Evolutionary conservation across 2,888 invertebrate species (phyloP).

Genomic region (Pandemis cinnamomeana): DNA sequence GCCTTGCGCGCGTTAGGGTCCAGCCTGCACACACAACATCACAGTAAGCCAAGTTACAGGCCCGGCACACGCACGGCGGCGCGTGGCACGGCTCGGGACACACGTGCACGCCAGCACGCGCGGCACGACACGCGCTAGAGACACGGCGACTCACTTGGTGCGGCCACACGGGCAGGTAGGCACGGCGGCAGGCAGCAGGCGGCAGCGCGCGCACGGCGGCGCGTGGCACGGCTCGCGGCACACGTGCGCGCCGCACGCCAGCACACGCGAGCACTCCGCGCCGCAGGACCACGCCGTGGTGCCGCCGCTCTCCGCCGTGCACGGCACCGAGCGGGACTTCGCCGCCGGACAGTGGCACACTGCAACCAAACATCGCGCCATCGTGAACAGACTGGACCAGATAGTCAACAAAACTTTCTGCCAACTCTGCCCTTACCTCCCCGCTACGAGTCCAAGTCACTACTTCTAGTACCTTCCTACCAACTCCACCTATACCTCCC

Average conservation of each 20-base stretch:
- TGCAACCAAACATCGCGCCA: conserved; percentile 43
- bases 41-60: background rate
- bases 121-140: conserved; percentile 52
- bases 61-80: conserved; percentile 86
- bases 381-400: background rate
- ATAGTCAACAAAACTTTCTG: no score
- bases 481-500: no score
- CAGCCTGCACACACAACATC: conserved; percentile 53
- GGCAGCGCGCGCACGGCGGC: conserved; percentile 91
- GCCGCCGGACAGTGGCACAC: conserved; percentile 73
- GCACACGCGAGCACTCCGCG: conserved; percentile 90
- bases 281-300: conserved; percentile 85
- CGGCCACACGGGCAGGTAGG: conserved; percentile 73
- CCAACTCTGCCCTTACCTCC: no score
- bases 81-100: conserved; percentile 78
- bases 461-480: no score
- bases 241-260: conserved; percentile 95
- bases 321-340: conserved; percentile 60
- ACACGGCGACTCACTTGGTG: conserved; percentile 54
- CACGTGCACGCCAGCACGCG: conserved; percentile 82
- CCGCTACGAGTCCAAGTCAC: no score
- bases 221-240: conserved; percentile 95
- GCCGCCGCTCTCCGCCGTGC: conserved; percentile 55
- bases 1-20: conserved; percentile 81
- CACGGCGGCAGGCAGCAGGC: conserved; percentile 65